Evolutionary conservation across 2,113 vertebrate species (phyloP).

Genomic region (Eudorcas thomsonii): DNA sequence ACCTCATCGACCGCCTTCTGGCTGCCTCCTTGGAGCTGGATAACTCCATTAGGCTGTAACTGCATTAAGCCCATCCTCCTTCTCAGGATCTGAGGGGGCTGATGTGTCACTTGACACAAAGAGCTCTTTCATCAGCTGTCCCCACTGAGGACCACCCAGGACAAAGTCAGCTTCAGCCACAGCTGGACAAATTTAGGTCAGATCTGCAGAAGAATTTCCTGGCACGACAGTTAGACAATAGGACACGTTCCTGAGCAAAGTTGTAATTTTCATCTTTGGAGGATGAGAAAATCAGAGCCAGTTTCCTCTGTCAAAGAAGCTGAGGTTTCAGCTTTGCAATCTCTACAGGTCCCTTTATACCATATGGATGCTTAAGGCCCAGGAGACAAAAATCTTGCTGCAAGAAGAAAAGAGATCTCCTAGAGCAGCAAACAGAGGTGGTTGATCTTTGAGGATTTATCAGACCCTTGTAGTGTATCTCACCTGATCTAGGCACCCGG

Average conservation of each 20-base stretch:
- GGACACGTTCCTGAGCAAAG: not conserved
- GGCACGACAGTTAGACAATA: conserved; percentile 4
- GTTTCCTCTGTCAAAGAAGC: not conserved
- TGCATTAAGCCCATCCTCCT: not conserved
- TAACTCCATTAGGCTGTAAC: not conserved
- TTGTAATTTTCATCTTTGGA: not conserved
- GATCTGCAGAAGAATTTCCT: conserved; percentile 44
- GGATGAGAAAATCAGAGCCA: not conserved
- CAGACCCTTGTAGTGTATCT: accelerated
- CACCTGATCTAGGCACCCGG: accelerated
- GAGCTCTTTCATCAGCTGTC: not conserved
- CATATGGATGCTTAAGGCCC: not conserved
- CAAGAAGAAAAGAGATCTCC: not conserved
- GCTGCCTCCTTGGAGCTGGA: not conserved
- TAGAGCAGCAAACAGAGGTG: not conserved
- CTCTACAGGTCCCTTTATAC: too few relatives aligned
- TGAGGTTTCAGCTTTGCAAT: not conserved
- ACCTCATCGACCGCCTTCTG: accelerated
- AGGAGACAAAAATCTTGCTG: accelerated
- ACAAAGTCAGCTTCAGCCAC: conserved; percentile 5
- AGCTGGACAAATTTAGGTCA: conserved; percentile 52
- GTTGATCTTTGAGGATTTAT: not conserved
- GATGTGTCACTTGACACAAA: conserved; percentile 20
- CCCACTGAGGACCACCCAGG: conserved; percentile 33
- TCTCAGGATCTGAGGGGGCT: not conserved